A percentile compares a stretch with the other conserved stretches of the same genome.
Evolutionary conservation across 2,888 invertebrate genomes (phyloP).

Genomic region (Leptinotarsa rubiginosa): DNA sequence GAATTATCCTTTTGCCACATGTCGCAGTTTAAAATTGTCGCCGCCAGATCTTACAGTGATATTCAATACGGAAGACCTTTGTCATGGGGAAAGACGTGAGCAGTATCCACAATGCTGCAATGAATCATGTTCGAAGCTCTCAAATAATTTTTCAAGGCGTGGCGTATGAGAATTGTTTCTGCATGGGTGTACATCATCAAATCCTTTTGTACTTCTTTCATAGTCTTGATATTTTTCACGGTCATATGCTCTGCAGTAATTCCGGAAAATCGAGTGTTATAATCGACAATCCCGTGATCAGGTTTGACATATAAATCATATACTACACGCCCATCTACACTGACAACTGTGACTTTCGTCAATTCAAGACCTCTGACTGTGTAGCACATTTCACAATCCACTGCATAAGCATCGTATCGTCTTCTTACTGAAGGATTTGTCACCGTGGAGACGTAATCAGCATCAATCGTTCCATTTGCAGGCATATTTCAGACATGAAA

Average conservation of each 20-base stretch:
- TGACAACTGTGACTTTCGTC: conserved; percentile 87
- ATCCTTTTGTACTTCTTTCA: conserved; percentile 81
- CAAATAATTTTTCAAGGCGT: too few relatives aligned
- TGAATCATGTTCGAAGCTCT: conserved; percentile 5
- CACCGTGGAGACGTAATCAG: conserved; percentile 45
- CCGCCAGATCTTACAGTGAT: not conserved
- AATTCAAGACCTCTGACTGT: conserved; percentile 88
- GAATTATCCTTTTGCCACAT: too few relatives aligned
- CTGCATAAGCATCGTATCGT: conserved; percentile 75
- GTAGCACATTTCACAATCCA: conserved; percentile 98
- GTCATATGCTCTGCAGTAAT: conserved; percentile 77
- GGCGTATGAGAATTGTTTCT: too few relatives aligned
- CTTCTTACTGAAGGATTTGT: not conserved
- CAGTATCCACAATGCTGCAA: not conserved
- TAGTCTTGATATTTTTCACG: conserved; percentile 70
- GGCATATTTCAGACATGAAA: too few relatives aligned
- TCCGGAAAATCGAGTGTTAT: conserved; percentile 96
- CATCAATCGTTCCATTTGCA: too few relatives aligned
- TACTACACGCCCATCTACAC: conserved; percentile 78
- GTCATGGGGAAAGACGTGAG: not conserved
- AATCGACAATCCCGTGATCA: conserved; percentile 85
- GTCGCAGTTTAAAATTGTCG: not conserved
- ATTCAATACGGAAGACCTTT: conserved; percentile 2
- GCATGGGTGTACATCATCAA: not conserved
- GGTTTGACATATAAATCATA: conserved; percentile 90